Evolutionary conservation across 2,888 invertebrate genomes (phyloP).

Genomic region (Congeria kusceri): DNA sequence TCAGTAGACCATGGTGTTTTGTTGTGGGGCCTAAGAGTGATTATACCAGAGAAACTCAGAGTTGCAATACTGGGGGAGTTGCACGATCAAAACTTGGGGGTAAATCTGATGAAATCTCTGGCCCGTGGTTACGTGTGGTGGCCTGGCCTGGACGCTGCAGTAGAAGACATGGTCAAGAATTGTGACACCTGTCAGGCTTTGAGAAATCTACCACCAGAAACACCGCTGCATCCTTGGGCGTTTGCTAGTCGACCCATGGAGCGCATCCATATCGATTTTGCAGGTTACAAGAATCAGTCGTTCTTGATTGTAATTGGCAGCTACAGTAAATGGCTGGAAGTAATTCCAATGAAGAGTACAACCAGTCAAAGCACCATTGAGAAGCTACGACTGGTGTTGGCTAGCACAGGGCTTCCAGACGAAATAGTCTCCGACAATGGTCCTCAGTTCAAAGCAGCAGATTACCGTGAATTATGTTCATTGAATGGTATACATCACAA

Average conservation of each 20-base stretch:
- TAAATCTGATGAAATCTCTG: slow-evolving; percentile 19
- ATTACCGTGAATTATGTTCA: slow-evolving; percentile 35
- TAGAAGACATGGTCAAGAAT: slow-evolving; percentile 17
- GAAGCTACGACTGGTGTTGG: slow-evolving; percentile 34
- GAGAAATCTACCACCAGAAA: slow-evolving; percentile 17
- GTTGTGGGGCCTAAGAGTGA: slow-evolving; percentile 6
- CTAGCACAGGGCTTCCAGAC: slow-evolving; percentile 34
- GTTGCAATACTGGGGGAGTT: slow-evolving; percentile 11
- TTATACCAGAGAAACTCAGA: slow-evolving; percentile 7
- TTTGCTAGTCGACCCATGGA: slow-evolving; percentile 36
- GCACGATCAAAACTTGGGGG: slow-evolving; percentile 19
- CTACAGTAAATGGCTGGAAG: slow-evolving; percentile 55
- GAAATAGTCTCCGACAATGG: slow-evolving; percentile 34
- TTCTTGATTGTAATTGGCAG: slow-evolving; percentile 44
- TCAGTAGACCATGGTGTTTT: slow-evolving; percentile 13
- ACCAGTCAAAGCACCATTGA: slow-evolving; percentile 40
- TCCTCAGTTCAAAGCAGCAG: slow-evolving; percentile 25
- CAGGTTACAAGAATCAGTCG: slow-evolving; percentile 34
- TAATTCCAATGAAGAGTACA: slow-evolving; percentile 42
- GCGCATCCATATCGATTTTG: slow-evolving; percentile 52
- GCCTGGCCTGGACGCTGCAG: slow-evolving; percentile 33
- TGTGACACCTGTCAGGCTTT: slow-evolving; percentile 43
- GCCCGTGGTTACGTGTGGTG: slow-evolving; percentile 47
- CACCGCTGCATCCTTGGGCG: slow-evolving; percentile 47
- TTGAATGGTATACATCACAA: slow-evolving; percentile 39